phyloP scores from a whole-genome alignment of 1,140 invertebrate species.

The Luehdorfia chinensis region DNA sequence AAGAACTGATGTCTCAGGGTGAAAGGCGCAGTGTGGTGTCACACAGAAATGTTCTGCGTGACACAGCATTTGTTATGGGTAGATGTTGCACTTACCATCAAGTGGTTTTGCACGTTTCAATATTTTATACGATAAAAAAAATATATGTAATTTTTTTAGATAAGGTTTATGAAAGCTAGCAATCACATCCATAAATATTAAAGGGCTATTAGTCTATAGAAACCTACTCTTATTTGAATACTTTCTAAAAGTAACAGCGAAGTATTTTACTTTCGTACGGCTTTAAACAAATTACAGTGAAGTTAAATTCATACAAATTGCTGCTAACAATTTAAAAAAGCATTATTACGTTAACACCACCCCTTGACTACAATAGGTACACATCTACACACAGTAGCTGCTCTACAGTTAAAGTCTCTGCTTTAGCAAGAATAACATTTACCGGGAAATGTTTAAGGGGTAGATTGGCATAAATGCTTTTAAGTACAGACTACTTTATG shows the following conservation, averaged over 20 bases:
- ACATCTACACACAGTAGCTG: not conserved
- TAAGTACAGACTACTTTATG: not conserved
- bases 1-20: too few relatives aligned
- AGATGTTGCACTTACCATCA: too few relatives aligned
- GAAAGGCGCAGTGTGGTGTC: too few relatives aligned
- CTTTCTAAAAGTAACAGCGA: too few relatives aligned
- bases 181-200: too few relatives aligned
- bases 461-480: not conserved
- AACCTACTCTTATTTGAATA: too few relatives aligned
- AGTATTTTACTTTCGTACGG: constrained; percentile 12
- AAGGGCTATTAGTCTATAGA: too few relatives aligned
- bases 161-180: not conserved
- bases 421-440: not conserved
- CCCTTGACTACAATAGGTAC: constrained; percentile 22
- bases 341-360: constrained; percentile 51
- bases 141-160: too few relatives aligned
- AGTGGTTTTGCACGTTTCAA: too few relatives aligned
- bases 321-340: constrained; percentile 37
- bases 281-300: constrained; percentile 20
- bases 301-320: constrained; percentile 44
- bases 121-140: too few relatives aligned
- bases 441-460: not conserved
- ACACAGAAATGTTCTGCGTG: too few relatives aligned
- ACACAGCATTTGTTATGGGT: too few relatives aligned
- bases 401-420: not conserved